Evolutionary conservation across 2,797 vertebrate genomes (phyloP).

Genomic region (Poecilia picta): DNA sequence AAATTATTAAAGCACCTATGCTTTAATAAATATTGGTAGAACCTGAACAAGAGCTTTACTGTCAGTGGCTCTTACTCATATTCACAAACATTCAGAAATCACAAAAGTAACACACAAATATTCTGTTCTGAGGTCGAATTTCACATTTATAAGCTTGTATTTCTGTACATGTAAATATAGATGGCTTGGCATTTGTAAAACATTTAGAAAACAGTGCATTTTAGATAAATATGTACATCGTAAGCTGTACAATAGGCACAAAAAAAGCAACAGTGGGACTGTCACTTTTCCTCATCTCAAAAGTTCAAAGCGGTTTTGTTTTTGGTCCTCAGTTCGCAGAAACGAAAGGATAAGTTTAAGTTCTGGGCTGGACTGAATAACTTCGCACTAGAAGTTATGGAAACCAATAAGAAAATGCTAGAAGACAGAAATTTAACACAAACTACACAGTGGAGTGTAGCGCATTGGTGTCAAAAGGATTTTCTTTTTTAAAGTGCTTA

Average conservation of each 20-base stretch:
- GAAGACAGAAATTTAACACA: not conserved
- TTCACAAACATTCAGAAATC: slow-evolving; percentile 22
- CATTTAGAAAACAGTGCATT: slow-evolving; percentile 74
- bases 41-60: slow-evolving; percentile 8
- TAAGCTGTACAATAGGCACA: slow-evolving; percentile 55
- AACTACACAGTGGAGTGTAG: not conserved
- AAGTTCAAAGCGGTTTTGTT: slow-evolving; percentile 6
- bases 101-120: slow-evolving; percentile 1
- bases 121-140: slow-evolving; percentile 40
- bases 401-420: not conserved
- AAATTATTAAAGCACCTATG: slow-evolving; percentile 10
- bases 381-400: not conserved
- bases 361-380: not conserved
- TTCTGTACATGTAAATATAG: slow-evolving; percentile 56
- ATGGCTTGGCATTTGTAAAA: slow-evolving; percentile 62
- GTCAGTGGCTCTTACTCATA: slow-evolving; percentile 32
- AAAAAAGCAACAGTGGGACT: slow-evolving; percentile 2
- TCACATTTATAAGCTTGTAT: slow-evolving; percentile 56
- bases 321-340: not conserved
- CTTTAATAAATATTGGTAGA: not conserved
- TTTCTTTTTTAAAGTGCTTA: not conserved
- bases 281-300: not conserved
- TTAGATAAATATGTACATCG: slow-evolving; percentile 56
- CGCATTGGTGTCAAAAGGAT: not conserved
- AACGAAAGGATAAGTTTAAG: not conserved